These are phyloP conservation scores for Conus ventricosus DNA, from an alignment of 1,140 invertebrate species.

Conservation along the genomic window DNA sequence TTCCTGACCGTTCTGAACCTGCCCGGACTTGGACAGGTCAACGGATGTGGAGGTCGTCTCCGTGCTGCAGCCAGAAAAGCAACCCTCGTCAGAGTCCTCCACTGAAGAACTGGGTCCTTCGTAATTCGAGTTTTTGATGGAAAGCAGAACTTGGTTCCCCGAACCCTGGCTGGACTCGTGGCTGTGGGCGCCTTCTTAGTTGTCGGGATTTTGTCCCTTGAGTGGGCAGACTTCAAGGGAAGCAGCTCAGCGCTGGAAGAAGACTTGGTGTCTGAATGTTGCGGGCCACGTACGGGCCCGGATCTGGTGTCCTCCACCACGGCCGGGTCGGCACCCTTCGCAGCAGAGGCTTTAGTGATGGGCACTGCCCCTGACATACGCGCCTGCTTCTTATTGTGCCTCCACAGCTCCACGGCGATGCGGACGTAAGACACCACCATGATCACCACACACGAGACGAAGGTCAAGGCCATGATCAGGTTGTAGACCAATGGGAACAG, in stretches of 20 bases:
- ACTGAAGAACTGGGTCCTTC: neutral
- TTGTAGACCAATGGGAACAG: slow-evolving; percentile 37
- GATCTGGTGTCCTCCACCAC: neutral
- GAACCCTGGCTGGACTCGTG: neutral
- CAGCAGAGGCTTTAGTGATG: neutral
- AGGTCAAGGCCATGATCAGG: slow-evolving; percentile 35
- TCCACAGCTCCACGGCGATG: slow-evolving; percentile 8
- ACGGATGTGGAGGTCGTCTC: slow-evolving; percentile 5
- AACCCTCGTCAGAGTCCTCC: neutral
- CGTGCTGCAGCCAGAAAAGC: neutral
- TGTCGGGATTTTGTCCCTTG: neutral
- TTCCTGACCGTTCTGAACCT: neutral
- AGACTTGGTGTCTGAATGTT: neutral
- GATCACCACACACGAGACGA: slow-evolving; percentile 22
- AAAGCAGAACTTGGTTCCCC: neutral
- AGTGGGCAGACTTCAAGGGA: neutral
- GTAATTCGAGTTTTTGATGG: neutral
- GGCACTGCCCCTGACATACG: neutral
- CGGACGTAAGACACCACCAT: slow-evolving; percentile 15
- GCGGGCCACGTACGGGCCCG: neutral
- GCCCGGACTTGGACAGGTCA: neutral
- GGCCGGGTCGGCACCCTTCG: neutral
- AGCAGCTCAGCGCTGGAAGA: neutral
- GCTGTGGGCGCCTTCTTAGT: neutral
- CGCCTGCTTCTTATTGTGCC: slow-evolving; percentile 10